Evolutionary conservation across 2,113 vertebrate genomes (phyloP), one percentile per base, ranked within the genome.

Genomic region (Pachypanchax playfairii): DNA sequence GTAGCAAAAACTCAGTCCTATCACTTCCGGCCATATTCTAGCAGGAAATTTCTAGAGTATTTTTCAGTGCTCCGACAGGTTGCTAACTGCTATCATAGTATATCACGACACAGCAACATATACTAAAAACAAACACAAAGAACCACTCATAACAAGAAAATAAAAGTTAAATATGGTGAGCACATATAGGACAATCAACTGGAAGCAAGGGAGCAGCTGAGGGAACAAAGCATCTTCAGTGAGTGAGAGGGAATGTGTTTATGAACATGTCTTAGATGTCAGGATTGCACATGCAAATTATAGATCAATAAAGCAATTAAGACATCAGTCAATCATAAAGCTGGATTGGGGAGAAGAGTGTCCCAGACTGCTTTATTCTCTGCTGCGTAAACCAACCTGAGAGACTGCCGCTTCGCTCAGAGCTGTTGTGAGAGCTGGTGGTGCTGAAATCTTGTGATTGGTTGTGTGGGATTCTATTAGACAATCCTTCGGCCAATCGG

Each of bases 381-480:
- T 38, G 67, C 65, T 79, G 89, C 79, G 49, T 77, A 70, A 93
- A 98, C 97, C 96, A 96, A 98, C 97, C 97, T 98, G 97, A 98
- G 90, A 98, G 96, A 89, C 97, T 99, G 95, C 96, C 95, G 93
- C 97, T 99, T 93, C 97, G 94, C 91, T 98, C 97, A 83, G 97
- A 99, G 94, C 96, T 98, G 96, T 98, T 98, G 96, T 98, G 95
- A 93, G 96, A 99, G 93, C 97, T 99, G 94, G 95, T 97, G 91
- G 96, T 98, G 97, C 96, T 99, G 97, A 98, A 98, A 97, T 99
- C 97, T 94, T 99, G 96, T 94, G 97, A 99, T 95, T 99, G 97
- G 96, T 99, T 98, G 97, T 99, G 97, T 90, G 96, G 96, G 87
- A 99, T 96, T 98, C 96, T 98, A 97, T 94, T 98, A 95, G 95